Conservation (phyloP, 2,888 invertebrate genomes). For the Omphaloscelis lunosa region DNA sequence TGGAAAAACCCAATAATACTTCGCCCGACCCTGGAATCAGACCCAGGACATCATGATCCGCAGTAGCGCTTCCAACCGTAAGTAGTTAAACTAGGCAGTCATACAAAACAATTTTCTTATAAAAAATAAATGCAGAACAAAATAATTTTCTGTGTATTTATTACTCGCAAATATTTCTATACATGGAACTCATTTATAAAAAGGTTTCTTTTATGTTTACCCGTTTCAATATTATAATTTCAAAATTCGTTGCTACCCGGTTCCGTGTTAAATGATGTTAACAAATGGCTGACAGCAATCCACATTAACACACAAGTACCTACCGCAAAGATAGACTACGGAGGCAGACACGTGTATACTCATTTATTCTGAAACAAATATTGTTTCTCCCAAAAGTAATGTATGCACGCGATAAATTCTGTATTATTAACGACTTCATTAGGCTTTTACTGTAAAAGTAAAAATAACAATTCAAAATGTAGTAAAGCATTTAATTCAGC, state of each 20-base stretch:
- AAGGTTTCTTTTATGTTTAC: neutral
- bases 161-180: neutral
- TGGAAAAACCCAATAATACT: neutral
- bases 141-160: neutral
- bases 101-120: neutral
- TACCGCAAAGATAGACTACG: constrained; percentile 46
- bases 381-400: constrained; percentile 29
- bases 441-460: constrained; percentile 12
- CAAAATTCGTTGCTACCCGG: constrained; percentile 9
- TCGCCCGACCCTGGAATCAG: neutral
- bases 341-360: constrained; percentile 16
- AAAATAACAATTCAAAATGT: constrained; percentile 15
- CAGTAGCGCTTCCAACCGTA: neutral
- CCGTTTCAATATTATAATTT: constrained; percentile 6
- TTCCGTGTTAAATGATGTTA: constrained; percentile 31
- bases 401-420: constrained; percentile 34
- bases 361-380: constrained; percentile 48
- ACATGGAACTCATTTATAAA: neutral
- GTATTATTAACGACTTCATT: constrained; percentile 42
- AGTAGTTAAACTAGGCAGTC: neutral
- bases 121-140: neutral
- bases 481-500: constrained; percentile 13
- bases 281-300: constrained; percentile 54
- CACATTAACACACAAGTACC: constrained; percentile 47
- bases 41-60: neutral